Conservation (phyloP, 92 coral and sea anemone genomes). For the Parazoanthus atlanticus region DNA sequence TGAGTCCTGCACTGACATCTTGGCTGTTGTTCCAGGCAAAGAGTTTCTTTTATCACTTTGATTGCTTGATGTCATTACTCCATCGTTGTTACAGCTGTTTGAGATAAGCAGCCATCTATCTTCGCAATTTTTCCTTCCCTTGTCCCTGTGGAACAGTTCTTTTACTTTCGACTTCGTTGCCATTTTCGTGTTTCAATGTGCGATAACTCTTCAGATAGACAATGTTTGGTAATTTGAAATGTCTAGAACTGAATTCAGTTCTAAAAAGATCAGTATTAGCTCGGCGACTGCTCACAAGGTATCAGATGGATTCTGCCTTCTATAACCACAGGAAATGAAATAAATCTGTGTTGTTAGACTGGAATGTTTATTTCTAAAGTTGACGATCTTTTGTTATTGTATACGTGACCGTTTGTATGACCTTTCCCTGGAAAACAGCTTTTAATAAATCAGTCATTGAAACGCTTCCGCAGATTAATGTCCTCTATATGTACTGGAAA, state of each 20-base stretch:
- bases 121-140: background rate
- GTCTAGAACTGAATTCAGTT: background rate
- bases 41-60: constrained; percentile 7
- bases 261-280: background rate
- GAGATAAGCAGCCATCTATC: constrained; percentile 7
- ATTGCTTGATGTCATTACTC: background rate
- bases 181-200: background rate
- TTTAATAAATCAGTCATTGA: background rate
- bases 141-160: background rate
- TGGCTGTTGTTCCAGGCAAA: background rate
- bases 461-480: background rate
- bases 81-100: background rate
- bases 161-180: background rate
- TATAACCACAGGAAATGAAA: background rate
- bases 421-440: background rate
- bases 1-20: background rate
- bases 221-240: too few relatives aligned
- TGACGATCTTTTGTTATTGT: background rate
- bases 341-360: background rate
- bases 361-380: background rate
- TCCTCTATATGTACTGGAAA: too few relatives aligned
- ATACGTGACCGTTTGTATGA: background rate
- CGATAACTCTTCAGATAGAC: background rate
- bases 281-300: background rate
- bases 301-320: background rate